Conservation (phyloP, 2,113 vertebrate genomes). For the Arizona elegans region DNA sequence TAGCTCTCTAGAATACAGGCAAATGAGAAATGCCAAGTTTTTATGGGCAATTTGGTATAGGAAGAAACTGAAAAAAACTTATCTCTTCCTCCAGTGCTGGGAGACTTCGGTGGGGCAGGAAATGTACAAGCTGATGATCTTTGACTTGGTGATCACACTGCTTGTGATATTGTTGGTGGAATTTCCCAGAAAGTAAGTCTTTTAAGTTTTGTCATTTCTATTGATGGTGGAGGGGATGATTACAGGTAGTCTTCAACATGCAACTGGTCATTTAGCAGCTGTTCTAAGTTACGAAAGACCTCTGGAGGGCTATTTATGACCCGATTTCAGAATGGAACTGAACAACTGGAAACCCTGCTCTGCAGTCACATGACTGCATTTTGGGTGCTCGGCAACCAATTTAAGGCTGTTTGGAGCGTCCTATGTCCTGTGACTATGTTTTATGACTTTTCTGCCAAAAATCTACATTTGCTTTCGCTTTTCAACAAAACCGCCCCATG, state of each 20-base stretch:
- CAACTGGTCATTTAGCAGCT: background rate
- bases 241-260: background rate
- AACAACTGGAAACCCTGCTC: background rate
- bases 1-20: background rate
- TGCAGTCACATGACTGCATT: background rate
- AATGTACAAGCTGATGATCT: slow-evolving; percentile 87
- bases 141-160: slow-evolving; percentile 80
- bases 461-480: background rate
- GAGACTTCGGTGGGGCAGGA: slow-evolving; percentile 87
- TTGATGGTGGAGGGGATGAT: background rate
- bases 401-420: background rate
- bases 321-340: too few species aligned
- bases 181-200: slow-evolving; percentile 81
- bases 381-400: background rate
- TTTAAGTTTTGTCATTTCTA: background rate
- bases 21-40: background rate
- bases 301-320: too few species aligned
- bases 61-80: background rate
- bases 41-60: background rate
- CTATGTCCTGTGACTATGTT: rapidly evolving
- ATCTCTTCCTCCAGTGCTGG: slow-evolving; percentile 77
- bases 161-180: slow-evolving; percentile 74
- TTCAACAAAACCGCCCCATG: background rate
- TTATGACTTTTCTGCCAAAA: background rate
- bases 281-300: background rate